These are phyloP conservation scores for Hemitrygon akajei DNA, from an alignment of 2,797 vertebrate species.

Conservation along the genomic window DNA sequence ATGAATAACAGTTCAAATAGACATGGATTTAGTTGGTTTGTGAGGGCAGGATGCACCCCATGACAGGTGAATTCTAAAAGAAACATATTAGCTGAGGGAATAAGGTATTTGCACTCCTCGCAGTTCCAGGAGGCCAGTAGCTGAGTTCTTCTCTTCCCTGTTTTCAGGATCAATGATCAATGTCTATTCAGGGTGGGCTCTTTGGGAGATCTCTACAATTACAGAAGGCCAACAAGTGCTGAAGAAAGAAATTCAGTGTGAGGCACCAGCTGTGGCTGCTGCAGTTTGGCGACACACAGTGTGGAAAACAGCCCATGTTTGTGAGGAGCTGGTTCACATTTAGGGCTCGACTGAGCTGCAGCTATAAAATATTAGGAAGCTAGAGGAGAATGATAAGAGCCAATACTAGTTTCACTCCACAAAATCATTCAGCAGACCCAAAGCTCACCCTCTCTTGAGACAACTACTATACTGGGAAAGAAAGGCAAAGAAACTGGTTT, in stretches of 20 bases:
- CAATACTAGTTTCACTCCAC: neutral
- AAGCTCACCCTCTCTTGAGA: neutral
- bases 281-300: neutral
- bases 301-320: neutral
- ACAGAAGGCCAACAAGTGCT: neutral
- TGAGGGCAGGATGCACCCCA: neutral
- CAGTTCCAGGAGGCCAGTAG: neutral
- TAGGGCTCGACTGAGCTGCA: neutral
- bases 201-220: neutral
- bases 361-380: neutral
- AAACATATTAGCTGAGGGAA: neutral
- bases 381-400: neutral
- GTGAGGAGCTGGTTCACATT: neutral
- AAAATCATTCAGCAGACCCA: neutral
- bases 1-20: neutral
- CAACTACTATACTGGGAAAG: neutral
- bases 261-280: neutral
- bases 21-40: neutral
- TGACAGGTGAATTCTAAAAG: neutral
- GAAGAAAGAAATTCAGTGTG: neutral
- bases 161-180: neutral
- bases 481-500: too few relatives aligned
- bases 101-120: neutral
- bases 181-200: neutral
- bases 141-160: neutral